Base-by-base conservation (phyloP, 2,888 invertebrate genomes). In the Calameuta idolon region DNA sequence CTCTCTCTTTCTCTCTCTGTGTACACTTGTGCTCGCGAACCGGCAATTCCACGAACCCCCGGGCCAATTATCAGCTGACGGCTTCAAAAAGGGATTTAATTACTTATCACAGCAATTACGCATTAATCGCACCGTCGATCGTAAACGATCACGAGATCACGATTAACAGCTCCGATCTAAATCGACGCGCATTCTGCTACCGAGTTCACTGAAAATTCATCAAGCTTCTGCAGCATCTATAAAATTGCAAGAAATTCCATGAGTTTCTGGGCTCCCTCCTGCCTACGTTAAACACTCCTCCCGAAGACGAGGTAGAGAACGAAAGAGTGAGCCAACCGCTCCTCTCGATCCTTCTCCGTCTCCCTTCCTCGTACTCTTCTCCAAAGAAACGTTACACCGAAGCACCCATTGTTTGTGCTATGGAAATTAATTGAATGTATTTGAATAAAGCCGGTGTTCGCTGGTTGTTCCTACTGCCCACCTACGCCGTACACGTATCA, bases 401-500 rank as follows among this genome's bases (percentile, higher is more conserved):
- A 77, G 77, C 82, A 84, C 85, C 89, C 89, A 90, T 90, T 90
- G 89, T 90, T 90, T 89, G 86, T 87, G 85, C 89, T 89, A 90
- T 90, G 90, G 90, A 90, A 90, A 90, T 91, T 90, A 90, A 91
- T 91, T 88, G 90, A 90, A 90, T 89, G 89, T 88, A 91, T 90
- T 91, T 90, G 89, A 90, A 90, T 90, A 90, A 90, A 86, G 86
- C 84, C 87, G 87, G 87, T 89, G 88, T 89, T 89, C 88, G 85
- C 86, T 86, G 87, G 85, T 88, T 88, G 88, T 89, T 87, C 83
- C 86, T 86, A 85, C 88, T 87, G 86, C 85, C 88, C 87, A 87
- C 88, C 87, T 88, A 87, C 89, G 86, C 88, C 83, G 85, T 84
- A 87, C 87, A 87, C 84, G 87, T 85, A 83, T 82, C 81, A 81